Conservation (phyloP, 2,113 vertebrate genomes). For the Oreochromis niloticus region DNA sequence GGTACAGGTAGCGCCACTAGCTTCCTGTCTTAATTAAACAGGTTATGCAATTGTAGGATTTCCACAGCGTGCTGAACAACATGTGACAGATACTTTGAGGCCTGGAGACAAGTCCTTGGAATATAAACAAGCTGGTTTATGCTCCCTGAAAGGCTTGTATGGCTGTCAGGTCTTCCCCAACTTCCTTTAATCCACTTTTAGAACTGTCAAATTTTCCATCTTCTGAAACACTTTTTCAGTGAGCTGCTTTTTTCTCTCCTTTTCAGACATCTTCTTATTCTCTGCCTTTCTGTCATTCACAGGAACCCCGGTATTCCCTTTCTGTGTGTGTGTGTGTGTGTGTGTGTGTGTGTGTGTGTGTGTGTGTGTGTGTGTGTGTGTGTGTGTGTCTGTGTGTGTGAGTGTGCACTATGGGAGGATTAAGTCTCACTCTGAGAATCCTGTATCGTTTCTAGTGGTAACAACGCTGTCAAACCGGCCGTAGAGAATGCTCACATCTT, state of each 20-base stretch:
- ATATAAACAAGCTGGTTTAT: constrained; percentile 43
- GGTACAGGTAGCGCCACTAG: not conserved
- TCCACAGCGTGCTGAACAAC: constrained; percentile 27
- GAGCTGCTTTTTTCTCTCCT: not conserved
- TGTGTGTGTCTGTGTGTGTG: not conserved
- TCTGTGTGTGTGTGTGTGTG: not conserved
- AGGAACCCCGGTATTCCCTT: constrained; percentile 12
- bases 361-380: not conserved
- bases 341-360: not conserved
- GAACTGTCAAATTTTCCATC: constrained; percentile 14
- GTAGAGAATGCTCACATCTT: not conserved
- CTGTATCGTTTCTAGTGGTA: not conserved
- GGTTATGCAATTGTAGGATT: constrained; percentile 39
- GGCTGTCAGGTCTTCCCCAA: constrained; percentile 30
- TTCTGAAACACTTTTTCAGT: not conserved
- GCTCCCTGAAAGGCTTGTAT: not conserved
- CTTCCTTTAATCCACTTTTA: constrained; percentile 39
- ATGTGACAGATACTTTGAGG: constrained; percentile 20
- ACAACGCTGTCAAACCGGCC: not conserved
- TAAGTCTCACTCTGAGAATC: not conserved
- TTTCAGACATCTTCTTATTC: not conserved
- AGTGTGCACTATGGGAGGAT: constrained; percentile 20
- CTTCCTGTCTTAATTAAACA: not conserved
- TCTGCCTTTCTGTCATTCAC: constrained; percentile 10
- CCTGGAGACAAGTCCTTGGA: constrained; percentile 26